Base-by-base conservation (phyloP, 2,888 invertebrate species). In the Tetragonula carbonaria region DNA sequence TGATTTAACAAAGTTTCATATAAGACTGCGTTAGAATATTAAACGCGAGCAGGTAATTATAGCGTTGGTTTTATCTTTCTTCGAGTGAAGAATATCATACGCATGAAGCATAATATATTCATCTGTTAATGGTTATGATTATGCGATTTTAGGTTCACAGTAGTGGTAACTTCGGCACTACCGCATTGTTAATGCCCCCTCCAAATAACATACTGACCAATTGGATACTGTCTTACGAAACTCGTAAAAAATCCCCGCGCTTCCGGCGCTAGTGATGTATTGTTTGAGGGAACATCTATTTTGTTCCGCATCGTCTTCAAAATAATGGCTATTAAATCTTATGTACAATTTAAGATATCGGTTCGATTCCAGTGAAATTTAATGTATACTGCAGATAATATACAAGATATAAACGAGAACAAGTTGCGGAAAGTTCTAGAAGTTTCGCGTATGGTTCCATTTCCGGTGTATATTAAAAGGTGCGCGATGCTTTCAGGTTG, bases 381-480 rank as follows among this genome's bases (percentile, higher is more conserved):
- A 8, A 65, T 70, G 28, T 33, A 28, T 51, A 45, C 13, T n/a
- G 18, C 4, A n/a, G 66, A 23, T 72, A 73, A 73, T 66, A 33
- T n/a, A 62, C 14, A 45, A 21, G 53, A 55, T 74, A 18, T 55
- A 62, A 78, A 65, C 63, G 81, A 73, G 80, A 80, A 51, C 53
- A 71, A 63, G 81, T 78, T 73, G 59, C 83, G 87, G 91, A 93
- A 93, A 88, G 92, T 93, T 93, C 93, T 93, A 93, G 93, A 93
- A 93, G 92, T 90, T 93, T 92, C 91, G 91, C 87, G 90, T 79
- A 90, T 85, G 90, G 89, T 91, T 89, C 86, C 90, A 83, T 90
- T 93, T 93, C 93, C 93, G 93, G 93, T 90, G 90, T 91, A 88
- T 91, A 92, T 89, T 90, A 92, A 91, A 92, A 92, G 92, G 92